Conservation (phyloP, 2,797 vertebrate genomes). For the Pangasius sanitwongsei region DNA sequence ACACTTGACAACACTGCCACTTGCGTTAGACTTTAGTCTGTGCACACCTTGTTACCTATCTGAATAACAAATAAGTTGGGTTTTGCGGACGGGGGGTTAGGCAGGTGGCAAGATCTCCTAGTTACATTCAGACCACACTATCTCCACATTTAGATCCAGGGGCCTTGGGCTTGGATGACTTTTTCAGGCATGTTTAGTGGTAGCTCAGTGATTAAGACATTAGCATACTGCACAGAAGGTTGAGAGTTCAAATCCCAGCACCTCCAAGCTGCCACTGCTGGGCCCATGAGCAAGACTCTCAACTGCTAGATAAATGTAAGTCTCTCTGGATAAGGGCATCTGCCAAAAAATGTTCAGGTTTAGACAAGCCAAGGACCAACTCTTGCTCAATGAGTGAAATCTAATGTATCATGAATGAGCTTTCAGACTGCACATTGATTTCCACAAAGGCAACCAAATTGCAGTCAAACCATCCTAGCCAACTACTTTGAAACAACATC, state of each 20-base stretch:
- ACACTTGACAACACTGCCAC: neutral
- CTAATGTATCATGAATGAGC: neutral
- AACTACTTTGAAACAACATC: neutral
- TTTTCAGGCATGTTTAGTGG: neutral
- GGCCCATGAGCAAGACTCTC: no score
- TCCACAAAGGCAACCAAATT: no score
- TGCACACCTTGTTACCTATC: neutral
- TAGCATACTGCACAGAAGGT: neutral
- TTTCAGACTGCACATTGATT: no score
- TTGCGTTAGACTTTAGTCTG: neutral
- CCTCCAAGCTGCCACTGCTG: no score
- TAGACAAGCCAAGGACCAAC: no score
- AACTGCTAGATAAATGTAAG: no score
- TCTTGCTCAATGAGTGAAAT: no score
- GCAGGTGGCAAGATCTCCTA: no score
- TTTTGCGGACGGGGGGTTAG: neutral
- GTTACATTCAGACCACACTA: neutral
- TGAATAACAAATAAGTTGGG: neutral
- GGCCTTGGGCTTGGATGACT: neutral
- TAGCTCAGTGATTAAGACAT: neutral
- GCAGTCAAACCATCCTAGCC: neutral
- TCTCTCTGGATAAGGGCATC: no score
- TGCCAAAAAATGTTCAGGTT: no score
- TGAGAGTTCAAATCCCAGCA: neutral
- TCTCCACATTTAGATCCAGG: neutral